Evolutionary conservation across 2,113 vertebrate species (phyloP), one percentile per base, ranked within the genome.

Genomic region (Mormyrus iriodes): DNA sequence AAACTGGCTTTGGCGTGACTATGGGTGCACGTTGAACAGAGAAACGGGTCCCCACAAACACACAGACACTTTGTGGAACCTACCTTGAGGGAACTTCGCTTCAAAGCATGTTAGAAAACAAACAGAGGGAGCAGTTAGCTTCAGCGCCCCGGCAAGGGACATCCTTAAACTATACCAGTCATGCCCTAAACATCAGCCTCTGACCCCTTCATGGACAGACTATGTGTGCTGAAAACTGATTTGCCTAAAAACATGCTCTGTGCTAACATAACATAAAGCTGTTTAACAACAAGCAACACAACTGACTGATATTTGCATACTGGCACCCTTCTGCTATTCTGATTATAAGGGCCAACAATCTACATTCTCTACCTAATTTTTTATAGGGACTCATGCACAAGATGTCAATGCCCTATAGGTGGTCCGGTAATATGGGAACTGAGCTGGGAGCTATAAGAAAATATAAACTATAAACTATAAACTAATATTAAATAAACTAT

Each of bases 31-130:
- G 58, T 51, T 86, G 17, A 55, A 92, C 84, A 87, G 90, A 91
- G 93, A 92, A 92, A 91, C 90, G 91, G 90, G 90, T 91, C 92
- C 94, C 92, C 90, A 93, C 93, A 94, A 88, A 93, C 91, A 91
- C 85, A 79, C 61, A 93, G 90, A 88, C 55, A 61, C 90, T 85
- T 90, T 90, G 89, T 86, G 44, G 85, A 21, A 95, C 95, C 94
- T 95, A 95, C 95, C 95, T 95, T 95, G 91, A 92, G 93, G 90
- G 92, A 95, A 93, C 93, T 92, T 95, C 93, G 94, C 94, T 95
- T 95, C 94, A 95, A 92, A 92, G 94, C 91, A 93, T 92, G 88
- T 92, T 93, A 94, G 92, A 92, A 94, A 93, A 73, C 93, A 93
- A 93, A 91, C 52, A 65, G 86, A 89, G 65, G 86, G 65, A 65